Evolutionary conservation across 2,113 vertebrate genomes (phyloP).

Genomic region (Helogale parvula): DNA sequence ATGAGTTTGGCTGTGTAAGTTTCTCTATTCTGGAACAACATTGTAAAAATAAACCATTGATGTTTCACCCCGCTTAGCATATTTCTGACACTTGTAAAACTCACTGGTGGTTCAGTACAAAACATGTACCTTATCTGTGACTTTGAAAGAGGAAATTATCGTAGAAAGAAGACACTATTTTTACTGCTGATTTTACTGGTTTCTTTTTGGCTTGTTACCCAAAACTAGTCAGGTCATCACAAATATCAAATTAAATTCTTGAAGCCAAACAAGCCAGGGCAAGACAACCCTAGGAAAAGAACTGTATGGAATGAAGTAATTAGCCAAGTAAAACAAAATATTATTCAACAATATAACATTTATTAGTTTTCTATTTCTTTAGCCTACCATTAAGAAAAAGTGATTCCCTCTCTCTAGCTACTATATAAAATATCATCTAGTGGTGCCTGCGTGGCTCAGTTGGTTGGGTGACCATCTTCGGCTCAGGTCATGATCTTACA

Average conservation of each 20-base stretch:
- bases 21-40: slow-evolving; percentile 21
- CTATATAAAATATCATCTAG: too few relatives aligned
- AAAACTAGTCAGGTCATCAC: slow-evolving; percentile 29
- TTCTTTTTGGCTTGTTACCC: slow-evolving; percentile 16
- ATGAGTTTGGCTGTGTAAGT: not conserved
- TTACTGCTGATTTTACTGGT: not conserved
- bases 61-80: not conserved
- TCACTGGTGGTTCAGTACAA: slow-evolving; percentile 43
- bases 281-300: not conserved
- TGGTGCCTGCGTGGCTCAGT: too few relatives aligned
- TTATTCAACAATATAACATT: not conserved
- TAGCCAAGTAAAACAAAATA: slow-evolving; percentile 23
- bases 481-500: too few relatives aligned
- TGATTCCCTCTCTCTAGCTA: not conserved
- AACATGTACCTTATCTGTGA: slow-evolving; percentile 23
- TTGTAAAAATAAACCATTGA: slow-evolving; percentile 37
- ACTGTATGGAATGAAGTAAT: not conserved
- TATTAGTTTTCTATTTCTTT: slow-evolving; percentile 30
- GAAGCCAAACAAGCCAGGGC: not conserved
- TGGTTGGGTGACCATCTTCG: too few relatives aligned
- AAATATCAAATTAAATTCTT: slow-evolving; percentile 46
- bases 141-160: slow-evolving; percentile 40
- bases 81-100: slow-evolving; percentile 40
- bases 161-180: slow-evolving; percentile 41
- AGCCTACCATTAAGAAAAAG: not conserved